These are phyloP conservation scores for Pantherophis vulpinus DNA, from an alignment of 2,797 vertebrate genomes.

Conservation along the genomic window DNA sequence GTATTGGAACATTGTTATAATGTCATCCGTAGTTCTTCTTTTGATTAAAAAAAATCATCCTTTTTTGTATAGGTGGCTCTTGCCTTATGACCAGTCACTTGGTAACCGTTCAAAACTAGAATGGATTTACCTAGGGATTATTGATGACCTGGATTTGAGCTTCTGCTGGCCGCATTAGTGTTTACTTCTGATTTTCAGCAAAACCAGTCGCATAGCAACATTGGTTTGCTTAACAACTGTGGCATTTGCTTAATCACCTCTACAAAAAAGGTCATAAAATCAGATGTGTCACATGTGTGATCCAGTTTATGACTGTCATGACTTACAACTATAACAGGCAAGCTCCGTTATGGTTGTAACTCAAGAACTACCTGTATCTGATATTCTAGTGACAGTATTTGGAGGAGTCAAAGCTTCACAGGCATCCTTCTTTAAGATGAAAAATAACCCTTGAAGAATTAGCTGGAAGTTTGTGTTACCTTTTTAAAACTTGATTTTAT, in stretches of 20 bases:
- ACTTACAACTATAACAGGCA: neutral
- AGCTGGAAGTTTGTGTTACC: neutral
- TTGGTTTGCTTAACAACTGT: neutral
- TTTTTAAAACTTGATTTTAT: neutral
- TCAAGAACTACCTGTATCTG: neutral
- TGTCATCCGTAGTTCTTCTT: neutral
- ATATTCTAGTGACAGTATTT: neutral
- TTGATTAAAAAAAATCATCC: neutral
- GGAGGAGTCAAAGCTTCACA: neutral
- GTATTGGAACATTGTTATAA: neutral
- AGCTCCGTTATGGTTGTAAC: neutral
- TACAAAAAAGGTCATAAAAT: neutral
- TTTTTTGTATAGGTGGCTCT: neutral
- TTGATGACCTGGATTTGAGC: neutral
- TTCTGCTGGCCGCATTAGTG: neutral
- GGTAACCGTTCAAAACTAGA: neutral
- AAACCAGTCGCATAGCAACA: neutral
- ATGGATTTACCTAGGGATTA: neutral
- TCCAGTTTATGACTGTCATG: neutral
- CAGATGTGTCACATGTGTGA: neutral
- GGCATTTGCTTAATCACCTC: neutral
- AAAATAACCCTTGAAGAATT: neutral
- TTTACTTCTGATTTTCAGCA: neutral
- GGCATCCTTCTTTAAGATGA: neutral
- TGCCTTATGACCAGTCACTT: neutral